Conservation (phyloP, 2,888 invertebrate genomes). For the Saturnia pavonia region DNA sequence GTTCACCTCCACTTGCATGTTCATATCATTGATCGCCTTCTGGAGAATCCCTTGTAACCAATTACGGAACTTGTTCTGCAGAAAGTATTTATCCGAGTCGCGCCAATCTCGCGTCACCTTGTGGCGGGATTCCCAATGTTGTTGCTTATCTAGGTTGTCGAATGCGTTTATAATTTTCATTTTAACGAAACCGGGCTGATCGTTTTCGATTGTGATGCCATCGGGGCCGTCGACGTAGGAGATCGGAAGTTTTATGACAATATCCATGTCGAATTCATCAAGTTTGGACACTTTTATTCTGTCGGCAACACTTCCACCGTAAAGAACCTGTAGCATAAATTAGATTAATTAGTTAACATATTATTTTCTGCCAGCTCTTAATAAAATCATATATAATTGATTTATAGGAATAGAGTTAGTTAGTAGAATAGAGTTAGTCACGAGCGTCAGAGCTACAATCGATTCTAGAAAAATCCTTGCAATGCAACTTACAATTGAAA, state of each 20-base stretch:
- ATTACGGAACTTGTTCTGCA: constrained; percentile 72
- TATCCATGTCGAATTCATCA: constrained; percentile 83
- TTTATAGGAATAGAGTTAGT: not conserved
- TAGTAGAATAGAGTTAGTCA: not conserved
- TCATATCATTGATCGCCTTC: constrained; percentile 65
- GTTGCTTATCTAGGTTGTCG: constrained; percentile 61
- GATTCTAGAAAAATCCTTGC: not conserved
- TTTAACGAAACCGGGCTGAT: constrained; percentile 73
- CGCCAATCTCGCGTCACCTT: constrained; percentile 69
- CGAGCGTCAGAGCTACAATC: not conserved
- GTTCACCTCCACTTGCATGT: constrained; percentile 49
- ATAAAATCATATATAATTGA: not conserved
- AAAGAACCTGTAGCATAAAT: constrained; percentile 49
- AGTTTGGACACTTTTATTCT: constrained; percentile 81
- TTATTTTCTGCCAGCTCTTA: not conserved
- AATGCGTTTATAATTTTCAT: constrained; percentile 61
- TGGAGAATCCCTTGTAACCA: constrained; percentile 80
- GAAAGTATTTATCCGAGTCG: constrained; percentile 66
- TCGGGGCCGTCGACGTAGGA: constrained; percentile 49
- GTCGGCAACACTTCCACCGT: constrained; percentile 83
- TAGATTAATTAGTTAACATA: not conserved
- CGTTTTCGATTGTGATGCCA: constrained; percentile 58
- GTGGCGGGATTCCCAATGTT: constrained; percentile 61
- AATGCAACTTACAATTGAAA: too few relatives aligned
- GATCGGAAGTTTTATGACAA: constrained; percentile 79